phyloP scores from a whole-genome alignment of 2,888 invertebrate genomes.

The Pseudanteris insignis region DNA sequence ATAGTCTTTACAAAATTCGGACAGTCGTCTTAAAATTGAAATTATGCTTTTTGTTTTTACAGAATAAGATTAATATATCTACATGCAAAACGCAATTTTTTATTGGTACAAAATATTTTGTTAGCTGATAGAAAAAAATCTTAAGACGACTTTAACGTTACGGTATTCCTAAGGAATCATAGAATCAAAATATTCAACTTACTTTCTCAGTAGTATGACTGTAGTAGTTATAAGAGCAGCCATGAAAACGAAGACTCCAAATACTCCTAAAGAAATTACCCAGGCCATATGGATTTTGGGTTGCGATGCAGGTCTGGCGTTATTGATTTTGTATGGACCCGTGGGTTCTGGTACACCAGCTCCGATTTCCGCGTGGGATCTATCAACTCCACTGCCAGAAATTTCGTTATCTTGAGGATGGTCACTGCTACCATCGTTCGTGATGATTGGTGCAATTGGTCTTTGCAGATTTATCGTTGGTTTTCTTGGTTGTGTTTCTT shows the following conservation, averaged over 20 bases:
- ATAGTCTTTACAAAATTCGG: conserved; percentile 27
- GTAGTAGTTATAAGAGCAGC: conserved; percentile 90
- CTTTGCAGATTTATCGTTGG: conserved; percentile 57
- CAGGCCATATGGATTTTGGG: conserved; percentile 85
- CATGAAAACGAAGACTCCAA: conserved; percentile 90
- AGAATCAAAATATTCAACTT: conserved; percentile 54
- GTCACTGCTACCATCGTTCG: conserved; percentile 66
- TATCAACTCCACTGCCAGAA: conserved; percentile 66
- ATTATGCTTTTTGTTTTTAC: background rate
- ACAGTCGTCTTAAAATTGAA: conserved; percentile 12
- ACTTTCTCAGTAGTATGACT: conserved; percentile 89
- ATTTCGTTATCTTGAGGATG: conserved; percentile 87
- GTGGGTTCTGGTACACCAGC: conserved; percentile 66
- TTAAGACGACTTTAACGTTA: conserved; percentile 15
- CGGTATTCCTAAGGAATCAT: background rate
- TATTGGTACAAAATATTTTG: background rate
- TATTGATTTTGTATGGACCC: conserved; percentile 70
- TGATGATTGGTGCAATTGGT: conserved; percentile 49
- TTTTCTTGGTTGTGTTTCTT: conserved; percentile 57
- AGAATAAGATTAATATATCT: background rate
- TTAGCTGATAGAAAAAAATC: background rate
- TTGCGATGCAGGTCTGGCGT: conserved; percentile 55
- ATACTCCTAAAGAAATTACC: conserved; percentile 87
- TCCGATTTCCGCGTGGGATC: conserved; percentile 59
- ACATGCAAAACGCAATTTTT: background rate